Evolutionary conservation across 1,140 invertebrate species (phyloP).

Genomic region (Atta texana): DNA sequence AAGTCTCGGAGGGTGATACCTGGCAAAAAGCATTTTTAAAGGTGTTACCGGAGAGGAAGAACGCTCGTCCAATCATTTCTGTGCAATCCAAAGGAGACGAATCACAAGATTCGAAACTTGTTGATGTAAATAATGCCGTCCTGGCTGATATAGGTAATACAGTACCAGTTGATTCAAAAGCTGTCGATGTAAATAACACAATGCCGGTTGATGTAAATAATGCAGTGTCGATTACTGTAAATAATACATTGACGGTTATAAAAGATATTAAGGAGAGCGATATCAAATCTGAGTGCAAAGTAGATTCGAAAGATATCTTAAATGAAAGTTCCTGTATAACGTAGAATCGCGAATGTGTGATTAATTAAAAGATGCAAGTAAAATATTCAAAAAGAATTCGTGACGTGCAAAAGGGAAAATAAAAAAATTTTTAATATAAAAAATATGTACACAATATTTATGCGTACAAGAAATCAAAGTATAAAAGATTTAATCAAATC

Average conservation of each 20-base stretch:
- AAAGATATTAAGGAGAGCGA: background rate
- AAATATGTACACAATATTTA: background rate
- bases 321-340: background rate
- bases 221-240: background rate
- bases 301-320: background rate
- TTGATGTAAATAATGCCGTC: constrained; percentile 12
- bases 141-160: background rate
- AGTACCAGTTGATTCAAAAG: background rate
- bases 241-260: background rate
- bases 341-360: background rate
- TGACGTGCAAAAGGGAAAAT: background rate
- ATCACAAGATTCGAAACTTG: background rate
- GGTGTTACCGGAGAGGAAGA: constrained; percentile 92
- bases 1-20: constrained; percentile 91
- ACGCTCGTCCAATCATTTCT: constrained; percentile 86
- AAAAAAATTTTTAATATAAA: constrained; percentile 9
- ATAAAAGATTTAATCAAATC: background rate
- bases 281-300: background rate
- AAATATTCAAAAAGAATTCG: background rate
- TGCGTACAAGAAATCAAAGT: background rate
- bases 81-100: constrained; percentile 33
- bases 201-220: constrained; percentile 2
- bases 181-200: constrained; percentile 5
- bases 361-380: background rate
- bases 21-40: constrained; percentile 95